phyloP scores from a whole-genome alignment of 1,140 invertebrate species.

The Glossosoma conforme region DNA sequence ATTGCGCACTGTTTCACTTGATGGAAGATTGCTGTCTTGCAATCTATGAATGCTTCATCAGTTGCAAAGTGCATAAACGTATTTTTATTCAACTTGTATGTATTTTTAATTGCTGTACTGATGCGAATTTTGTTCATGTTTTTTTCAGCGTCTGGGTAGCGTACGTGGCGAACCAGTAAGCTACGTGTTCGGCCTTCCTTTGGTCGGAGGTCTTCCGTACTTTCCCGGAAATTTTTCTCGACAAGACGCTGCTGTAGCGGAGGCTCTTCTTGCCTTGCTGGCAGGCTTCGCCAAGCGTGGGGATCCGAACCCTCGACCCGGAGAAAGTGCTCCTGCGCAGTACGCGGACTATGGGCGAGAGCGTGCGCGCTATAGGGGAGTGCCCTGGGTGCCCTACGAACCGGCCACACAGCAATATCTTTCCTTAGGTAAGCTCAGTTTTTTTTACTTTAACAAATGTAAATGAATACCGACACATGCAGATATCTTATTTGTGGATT shows the following conservation, averaged over 20 bases:
- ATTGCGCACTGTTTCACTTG: too few relatives aligned
- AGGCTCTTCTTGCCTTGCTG: constrained; percentile 68
- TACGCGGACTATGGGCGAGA: constrained; percentile 55
- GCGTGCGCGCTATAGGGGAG: constrained; percentile 54
- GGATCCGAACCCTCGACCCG: constrained; percentile 56
- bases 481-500: too few relatives aligned
- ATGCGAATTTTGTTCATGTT: neutral
- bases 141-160: constrained; percentile 66
- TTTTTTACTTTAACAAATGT: too few relatives aligned
- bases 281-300: constrained; percentile 72
- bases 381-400: constrained; percentile 70
- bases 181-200: constrained; percentile 81
- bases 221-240: constrained; percentile 69
- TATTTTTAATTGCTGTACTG: too few relatives aligned
- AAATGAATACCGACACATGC: too few relatives aligned
- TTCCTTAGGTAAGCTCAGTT: constrained; percentile 66
- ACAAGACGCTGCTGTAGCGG: constrained; percentile 69
- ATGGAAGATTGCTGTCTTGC: too few relatives aligned
- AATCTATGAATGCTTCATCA: too few relatives aligned
- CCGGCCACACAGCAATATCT: constrained; percentile 70
- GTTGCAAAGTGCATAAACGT: too few relatives aligned
- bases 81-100: too few relatives aligned
- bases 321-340: constrained; percentile 34
- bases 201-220: constrained; percentile 62
- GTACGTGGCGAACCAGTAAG: constrained; percentile 80